Conservation (phyloP, 1,140 invertebrate genomes). For the Epicauta chinensis region DNA sequence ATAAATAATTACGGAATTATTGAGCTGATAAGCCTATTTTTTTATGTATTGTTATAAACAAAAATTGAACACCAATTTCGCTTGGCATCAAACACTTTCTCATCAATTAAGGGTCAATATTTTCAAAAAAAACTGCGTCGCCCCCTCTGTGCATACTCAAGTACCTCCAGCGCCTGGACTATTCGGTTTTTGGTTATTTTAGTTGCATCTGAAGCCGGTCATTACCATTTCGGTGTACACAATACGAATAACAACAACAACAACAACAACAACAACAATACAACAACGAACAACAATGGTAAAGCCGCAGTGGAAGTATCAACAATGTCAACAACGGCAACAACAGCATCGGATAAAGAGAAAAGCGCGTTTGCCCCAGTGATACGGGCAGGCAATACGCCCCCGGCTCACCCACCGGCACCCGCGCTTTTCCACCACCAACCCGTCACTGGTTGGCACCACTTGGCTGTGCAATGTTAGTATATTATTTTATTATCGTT, state of each 20-base stretch:
- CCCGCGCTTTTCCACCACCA: slow-evolving; percentile 51
- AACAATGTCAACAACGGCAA: slow-evolving; percentile 44
- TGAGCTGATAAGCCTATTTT: too few species aligned
- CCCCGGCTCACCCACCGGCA: slow-evolving; percentile 49
- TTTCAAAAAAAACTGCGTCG: too few species aligned
- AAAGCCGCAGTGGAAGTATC: slow-evolving; percentile 38
- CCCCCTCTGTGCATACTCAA: too few species aligned
- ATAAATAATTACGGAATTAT: too few species aligned
- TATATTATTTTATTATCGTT: slow-evolving; percentile 43
- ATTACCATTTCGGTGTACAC: slow-evolving; percentile 57
- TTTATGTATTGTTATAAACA: too few species aligned
- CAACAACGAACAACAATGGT: slow-evolving; percentile 2
- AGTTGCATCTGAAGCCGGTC: slow-evolving; percentile 44
- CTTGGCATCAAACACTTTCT: too few species aligned
- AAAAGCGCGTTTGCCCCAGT: slow-evolving; percentile 57
- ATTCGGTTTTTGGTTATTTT: slow-evolving; percentile 30
- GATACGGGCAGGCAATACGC: slow-evolving; percentile 47
- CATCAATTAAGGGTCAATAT: too few species aligned
- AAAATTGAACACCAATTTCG: too few species aligned
- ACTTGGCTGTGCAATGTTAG: slow-evolving; percentile 57
- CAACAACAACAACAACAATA: slow-evolving; percentile 28
- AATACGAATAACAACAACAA: slow-evolving; percentile 38
- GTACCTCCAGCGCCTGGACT: too few species aligned
- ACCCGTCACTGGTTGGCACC: slow-evolving; percentile 54
- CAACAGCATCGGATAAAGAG: slow-evolving; percentile 45